These are phyloP conservation scores for Myripristis murdjan DNA, from an alignment of 2,797 vertebrate genomes.

Conservation along the genomic window DNA sequence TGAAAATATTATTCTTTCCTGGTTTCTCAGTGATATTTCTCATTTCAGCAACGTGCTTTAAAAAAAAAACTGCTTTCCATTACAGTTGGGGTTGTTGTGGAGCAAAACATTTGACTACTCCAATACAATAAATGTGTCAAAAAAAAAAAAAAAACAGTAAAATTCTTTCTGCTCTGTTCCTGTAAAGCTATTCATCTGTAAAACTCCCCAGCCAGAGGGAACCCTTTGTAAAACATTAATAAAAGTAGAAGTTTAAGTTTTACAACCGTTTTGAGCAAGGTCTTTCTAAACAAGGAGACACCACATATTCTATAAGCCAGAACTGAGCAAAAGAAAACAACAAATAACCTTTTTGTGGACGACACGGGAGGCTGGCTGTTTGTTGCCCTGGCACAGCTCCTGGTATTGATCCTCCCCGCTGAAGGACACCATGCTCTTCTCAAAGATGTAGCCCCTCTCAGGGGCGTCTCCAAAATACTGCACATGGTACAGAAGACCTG, in stretches of 20 bases:
- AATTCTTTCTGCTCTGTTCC: neutral
- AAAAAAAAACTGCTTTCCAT: too few species aligned
- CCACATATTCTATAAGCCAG: neutral
- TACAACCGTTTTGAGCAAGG: neutral
- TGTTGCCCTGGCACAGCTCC: conserved; percentile 90
- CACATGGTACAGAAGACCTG: conserved; percentile 91
- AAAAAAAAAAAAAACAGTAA: neutral
- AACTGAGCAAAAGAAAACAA: neutral
- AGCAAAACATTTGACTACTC: too few species aligned
- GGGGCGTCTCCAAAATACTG: conserved; percentile 97
- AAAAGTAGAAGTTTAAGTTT: neutral
- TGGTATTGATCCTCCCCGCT: conserved; percentile 93
- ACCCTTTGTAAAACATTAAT: neutral
- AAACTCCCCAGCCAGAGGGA: too few species aligned
- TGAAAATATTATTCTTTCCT: too few species aligned
- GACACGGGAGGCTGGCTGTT: conserved; percentile 85
- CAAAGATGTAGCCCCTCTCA: conserved; percentile 97
- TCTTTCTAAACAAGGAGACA: conserved; percentile 3
- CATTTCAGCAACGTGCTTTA: too few species aligned
- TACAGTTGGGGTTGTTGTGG: too few species aligned
- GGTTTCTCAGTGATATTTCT: too few species aligned
- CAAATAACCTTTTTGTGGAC: conserved; percentile 91
- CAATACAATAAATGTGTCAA: too few species aligned
- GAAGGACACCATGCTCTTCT: conserved; percentile 94
- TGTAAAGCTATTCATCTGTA: too few species aligned